phyloP scores from a whole-genome alignment of 2,888 invertebrate species.

The Steinernema scapterisci region DNA sequence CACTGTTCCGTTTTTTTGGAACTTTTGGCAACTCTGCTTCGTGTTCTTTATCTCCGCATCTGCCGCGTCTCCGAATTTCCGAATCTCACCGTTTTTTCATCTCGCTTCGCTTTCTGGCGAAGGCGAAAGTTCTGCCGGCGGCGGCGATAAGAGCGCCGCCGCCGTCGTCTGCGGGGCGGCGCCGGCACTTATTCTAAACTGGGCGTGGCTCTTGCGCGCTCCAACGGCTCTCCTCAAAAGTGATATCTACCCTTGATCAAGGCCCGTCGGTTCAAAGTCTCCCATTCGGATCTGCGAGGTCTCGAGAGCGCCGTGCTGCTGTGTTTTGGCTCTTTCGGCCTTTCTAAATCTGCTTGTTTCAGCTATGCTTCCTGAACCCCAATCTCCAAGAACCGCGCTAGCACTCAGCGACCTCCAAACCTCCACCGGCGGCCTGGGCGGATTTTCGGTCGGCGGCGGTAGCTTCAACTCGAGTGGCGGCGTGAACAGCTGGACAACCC shows the following conservation, averaged over 20 bases:
- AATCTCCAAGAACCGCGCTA: constrained; percentile 65
- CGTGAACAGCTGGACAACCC: constrained; percentile 47
- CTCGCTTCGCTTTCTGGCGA: neutral
- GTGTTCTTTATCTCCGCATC: neutral
- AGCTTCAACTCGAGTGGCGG: constrained; percentile 23
- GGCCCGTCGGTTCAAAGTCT: constrained; percentile 29
- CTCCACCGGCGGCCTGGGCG: constrained; percentile 51
- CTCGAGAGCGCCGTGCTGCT: too few species aligned
- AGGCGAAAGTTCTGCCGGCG: neutral
- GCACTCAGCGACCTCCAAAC: constrained; percentile 66
- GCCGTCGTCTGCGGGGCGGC: constrained; percentile 21
- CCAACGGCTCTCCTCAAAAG: constrained; percentile 29
- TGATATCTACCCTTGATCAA: constrained; percentile 33
- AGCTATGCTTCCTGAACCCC: constrained; percentile 63
- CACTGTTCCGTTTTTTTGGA: neutral
- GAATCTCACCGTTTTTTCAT: neutral
- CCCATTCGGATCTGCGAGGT: neutral
- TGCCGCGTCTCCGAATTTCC: neutral
- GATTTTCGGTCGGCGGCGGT: constrained; percentile 16
- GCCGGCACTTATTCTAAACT: constrained; percentile 31
- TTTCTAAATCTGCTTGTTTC: neutral
- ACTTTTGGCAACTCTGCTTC: neutral
- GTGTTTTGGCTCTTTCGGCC: too few species aligned
- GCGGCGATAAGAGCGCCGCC: neutral
- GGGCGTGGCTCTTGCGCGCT: constrained; percentile 24